phyloP scores from a whole-genome alignment of 1,140 invertebrate genomes.

The Acromyrmex heyeri region DNA sequence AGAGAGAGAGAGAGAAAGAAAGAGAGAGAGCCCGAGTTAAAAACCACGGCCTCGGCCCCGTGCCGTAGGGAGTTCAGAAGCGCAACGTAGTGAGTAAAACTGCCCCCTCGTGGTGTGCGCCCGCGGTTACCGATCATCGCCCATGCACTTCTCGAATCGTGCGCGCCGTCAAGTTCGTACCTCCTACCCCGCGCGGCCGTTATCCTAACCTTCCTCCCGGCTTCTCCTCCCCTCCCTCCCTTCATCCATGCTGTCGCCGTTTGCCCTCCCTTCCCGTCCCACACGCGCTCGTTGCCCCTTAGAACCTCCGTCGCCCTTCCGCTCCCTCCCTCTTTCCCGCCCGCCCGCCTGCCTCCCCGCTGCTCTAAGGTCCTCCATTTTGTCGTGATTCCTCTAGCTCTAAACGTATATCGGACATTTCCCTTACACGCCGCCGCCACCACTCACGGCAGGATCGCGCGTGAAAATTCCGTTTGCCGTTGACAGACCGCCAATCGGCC shows the following conservation, averaged over 20 bases:
- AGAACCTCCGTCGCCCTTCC: constrained; percentile 60
- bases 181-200: constrained; percentile 56
- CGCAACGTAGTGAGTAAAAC: constrained; percentile 74
- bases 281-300: constrained; percentile 43
- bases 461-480: constrained; percentile 76
- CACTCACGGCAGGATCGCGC: constrained; percentile 64
- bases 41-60: constrained; percentile 59
- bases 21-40: constrained; percentile 33
- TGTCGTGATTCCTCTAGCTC: constrained; percentile 84
- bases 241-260: background rate
- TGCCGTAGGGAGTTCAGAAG: constrained; percentile 67
- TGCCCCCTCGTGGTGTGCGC: constrained; percentile 74
- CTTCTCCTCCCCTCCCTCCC: constrained; percentile 38
- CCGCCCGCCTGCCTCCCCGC: constrained; percentile 62
- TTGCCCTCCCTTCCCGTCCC: constrained; percentile 47
- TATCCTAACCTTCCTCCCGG: constrained; percentile 37
- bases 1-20: too few relatives aligned
- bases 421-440: constrained; percentile 64
- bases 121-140: constrained; percentile 66
- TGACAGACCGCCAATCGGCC: constrained; percentile 75
- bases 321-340: constrained; percentile 38
- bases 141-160: constrained; percentile 70
- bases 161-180: constrained; percentile 74
- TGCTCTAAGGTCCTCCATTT: constrained; percentile 82
- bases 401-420: constrained; percentile 79